Base-by-base conservation (phyloP, 2,888 invertebrate species). In the Chrysomela aeneicollis region DNA sequence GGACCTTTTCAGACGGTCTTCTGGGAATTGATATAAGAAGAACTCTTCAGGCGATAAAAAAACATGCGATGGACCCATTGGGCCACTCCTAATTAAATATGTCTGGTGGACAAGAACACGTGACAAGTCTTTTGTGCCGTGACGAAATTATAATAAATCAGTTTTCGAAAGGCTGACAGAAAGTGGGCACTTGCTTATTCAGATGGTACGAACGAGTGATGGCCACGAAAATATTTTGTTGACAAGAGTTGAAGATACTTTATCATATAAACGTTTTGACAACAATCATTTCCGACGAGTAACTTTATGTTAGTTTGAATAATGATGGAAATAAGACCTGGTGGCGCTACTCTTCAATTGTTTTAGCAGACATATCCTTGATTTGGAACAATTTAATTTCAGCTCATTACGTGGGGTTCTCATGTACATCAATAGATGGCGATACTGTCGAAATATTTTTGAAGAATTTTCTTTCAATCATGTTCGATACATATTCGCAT, bases 61-160 rank as follows among this genome's bases (percentile, higher is more conserved):
- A 42, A 42, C 42, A 15, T 42, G 42, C 42, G 42, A 42, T 42
- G 42, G 42, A 15, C 42, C 42, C 42, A 42, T n/a, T 42, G 42
- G 42, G 15, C 42, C 42, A 42, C 42, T 35, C 35, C 35, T 42
- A 42, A 42, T 42, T 42, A 42, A 12, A 42, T 15, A 15, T 42
- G 42, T 42, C 42, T 42, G 42, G 42, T 42, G 42, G 42, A 15
- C 35, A 9, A 55, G 26, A 55, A 54, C 37, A 37, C 37, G 46
- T 63, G 58, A 51, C 55, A 57, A 47, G 59, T 53, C 52, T 53
- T 63, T 46, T 59, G 46, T 46, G 52, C 58, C 59, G 59, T 47
- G 46, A 63, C 53, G 35, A 63, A 46, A 63, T 63, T 63, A 59
- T 47, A 52, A 63, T 63, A 63, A 63, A 63, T 63, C 63, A 54